Conservation (phyloP, 1,140 invertebrate genomes). For the Tetraneura akinire region DNA sequence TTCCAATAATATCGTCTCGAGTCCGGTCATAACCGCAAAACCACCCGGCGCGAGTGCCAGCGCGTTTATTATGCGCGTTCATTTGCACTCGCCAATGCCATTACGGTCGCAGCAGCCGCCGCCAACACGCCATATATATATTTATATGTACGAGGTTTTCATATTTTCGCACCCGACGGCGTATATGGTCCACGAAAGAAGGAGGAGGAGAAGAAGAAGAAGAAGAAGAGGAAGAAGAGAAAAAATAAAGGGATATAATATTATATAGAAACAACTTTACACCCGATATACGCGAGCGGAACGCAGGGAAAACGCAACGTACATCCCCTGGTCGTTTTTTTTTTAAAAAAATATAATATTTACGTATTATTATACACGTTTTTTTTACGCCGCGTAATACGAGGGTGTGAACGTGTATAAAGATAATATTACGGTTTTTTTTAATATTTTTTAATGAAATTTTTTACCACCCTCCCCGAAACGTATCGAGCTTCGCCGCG, state of each 20-base stretch:
- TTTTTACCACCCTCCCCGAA: not conserved
- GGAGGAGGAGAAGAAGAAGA: not conserved
- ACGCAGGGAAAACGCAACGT: not conserved
- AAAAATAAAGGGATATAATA: no score
- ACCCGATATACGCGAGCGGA: not conserved
- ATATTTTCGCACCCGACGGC: conserved; percentile 11
- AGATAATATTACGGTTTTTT: not conserved
- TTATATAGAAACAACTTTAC: conserved; percentile 23
- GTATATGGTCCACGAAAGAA: not conserved
- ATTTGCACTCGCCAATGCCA: conserved; percentile 28
- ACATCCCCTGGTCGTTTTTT: conserved; percentile 39
- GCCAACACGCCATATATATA: no score
- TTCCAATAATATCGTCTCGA: conserved; percentile 45
- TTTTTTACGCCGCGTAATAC: not conserved
- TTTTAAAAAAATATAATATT: conserved; percentile 28
- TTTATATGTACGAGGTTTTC: not conserved
- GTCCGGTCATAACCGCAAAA: conserved; percentile 34
- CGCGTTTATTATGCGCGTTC: not conserved
- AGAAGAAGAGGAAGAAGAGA: not conserved
- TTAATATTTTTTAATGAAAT: conserved; percentile 49
- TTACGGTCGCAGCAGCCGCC: conserved; percentile 4
- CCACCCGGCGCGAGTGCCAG: conserved; percentile 33
- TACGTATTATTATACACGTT: not conserved
- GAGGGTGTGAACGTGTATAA: conserved; percentile 40
- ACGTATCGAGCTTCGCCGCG: no score